Base-by-base conservation (phyloP, 2,113 vertebrate genomes). In the Orthonyx spaldingii region DNA sequence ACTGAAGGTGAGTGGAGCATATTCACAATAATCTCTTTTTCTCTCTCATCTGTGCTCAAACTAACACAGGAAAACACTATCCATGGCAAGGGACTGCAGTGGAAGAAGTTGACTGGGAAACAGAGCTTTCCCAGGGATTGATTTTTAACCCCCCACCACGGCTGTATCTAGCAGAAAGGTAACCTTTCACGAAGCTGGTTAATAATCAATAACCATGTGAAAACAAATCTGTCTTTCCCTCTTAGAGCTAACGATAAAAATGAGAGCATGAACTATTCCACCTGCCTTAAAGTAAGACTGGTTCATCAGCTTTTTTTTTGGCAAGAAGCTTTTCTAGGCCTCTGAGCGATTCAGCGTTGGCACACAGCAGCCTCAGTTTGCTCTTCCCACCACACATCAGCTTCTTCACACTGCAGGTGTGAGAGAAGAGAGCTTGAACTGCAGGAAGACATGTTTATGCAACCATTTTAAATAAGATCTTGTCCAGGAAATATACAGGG, bases 201-300 rank as follows among this genome's bases (percentile, higher is more conserved):
- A 98, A 98, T 98, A 97, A 98, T 98, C 97, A 98, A 97, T 98
- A 97, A 97, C 92, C 91, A 97, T 97, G 97, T 97, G 97, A 98
- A 97, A 96, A 97, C 91, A 97, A 97, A 97, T 96, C 95, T 94
- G 91, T 94, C 91, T 95, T 92, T 84, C 65, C 86, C 53, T 95
- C 93, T 63, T 64, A 81, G 89, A 63, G 49, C 56, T 81, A 89
- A 95, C 9, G 94, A 97, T 97, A 97, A 97, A 97, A 96, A 68
- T 35, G 56, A 94, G 93, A 94, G 87, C 90, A 88, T 3, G 7
- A 95, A 94, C 84, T 75, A 85, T 86, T 93, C 87, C 87, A 94
- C 78, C 90, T 95, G 89, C 91, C 60, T 94, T 87, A 52, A 89
- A 89, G 66, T 56, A 87, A 77, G 64, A 93, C 74, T 66, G 61